Evolutionary conservation across 2,888 invertebrate species (phyloP).

Genomic region (Eupithecia insigniata): DNA sequence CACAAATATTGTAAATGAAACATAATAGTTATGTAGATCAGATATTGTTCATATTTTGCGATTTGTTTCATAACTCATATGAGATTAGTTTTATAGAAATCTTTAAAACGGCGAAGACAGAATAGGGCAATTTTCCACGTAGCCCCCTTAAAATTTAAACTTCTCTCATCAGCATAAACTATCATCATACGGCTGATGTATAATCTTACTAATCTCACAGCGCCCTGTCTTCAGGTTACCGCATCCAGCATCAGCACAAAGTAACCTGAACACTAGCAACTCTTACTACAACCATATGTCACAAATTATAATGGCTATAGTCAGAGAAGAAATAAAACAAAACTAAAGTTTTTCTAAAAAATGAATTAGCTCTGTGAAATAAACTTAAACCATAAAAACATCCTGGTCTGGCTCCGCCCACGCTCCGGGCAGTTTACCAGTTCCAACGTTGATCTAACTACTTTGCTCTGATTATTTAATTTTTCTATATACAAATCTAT

Average conservation of each 20-base stretch:
- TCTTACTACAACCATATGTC: background rate
- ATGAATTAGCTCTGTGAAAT: background rate
- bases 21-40: too few species aligned
- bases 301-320: background rate
- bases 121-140: too few species aligned
- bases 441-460: conserved; percentile 4
- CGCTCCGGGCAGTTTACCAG: conserved; percentile 11
- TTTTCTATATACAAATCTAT: background rate
- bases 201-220: too few species aligned
- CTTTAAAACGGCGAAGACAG: too few species aligned
- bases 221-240: background rate
- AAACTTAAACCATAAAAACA: conserved; percentile 9
- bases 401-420: conserved; percentile 29
- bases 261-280: background rate
- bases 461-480: conserved; percentile 15
- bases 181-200: too few species aligned
- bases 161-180: background rate
- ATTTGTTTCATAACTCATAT: too few species aligned
- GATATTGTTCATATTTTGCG: too few species aligned
- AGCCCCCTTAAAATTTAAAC: background rate
- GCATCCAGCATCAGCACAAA: too few species aligned
- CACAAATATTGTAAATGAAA: too few species aligned
- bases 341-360: background rate
- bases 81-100: too few species aligned
- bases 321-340: background rate